Percentiles rank a stretch among this genome's conserved stretches.
These are phyloP conservation scores for Polyergus mexicanus DNA, from an alignment of 1,140 invertebrate genomes.

Conservation along the genomic window DNA sequence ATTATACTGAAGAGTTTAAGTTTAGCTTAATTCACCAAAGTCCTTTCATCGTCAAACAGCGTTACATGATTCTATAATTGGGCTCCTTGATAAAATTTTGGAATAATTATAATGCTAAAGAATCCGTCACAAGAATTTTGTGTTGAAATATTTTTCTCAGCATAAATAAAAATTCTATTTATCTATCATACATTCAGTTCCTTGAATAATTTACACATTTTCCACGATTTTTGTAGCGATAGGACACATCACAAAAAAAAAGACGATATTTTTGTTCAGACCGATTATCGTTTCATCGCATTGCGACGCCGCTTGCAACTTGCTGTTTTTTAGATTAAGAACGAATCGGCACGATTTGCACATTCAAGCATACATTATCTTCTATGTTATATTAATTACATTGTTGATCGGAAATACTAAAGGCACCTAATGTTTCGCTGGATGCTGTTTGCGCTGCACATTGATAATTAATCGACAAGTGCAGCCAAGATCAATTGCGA, in stretches of 20 bases:
- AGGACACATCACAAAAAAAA: not conserved
- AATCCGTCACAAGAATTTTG: not conserved
- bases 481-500: not conserved
- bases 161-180: not conserved
- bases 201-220: not conserved
- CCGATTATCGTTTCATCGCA: not conserved
- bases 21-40: not conserved
- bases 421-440: constrained; percentile 42
- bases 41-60: not conserved
- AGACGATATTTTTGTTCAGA: not conserved
- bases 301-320: not conserved
- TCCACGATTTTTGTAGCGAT: not conserved
- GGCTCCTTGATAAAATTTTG: not conserved
- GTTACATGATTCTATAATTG: not conserved
- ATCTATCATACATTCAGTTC: not conserved
- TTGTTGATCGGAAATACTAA: constrained; percentile 31
- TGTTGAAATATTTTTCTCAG: not conserved
- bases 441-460: constrained; percentile 16
- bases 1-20: not conserved
- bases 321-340: constrained; percentile 13
- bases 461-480: constrained; percentile 5
- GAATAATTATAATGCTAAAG: not conserved
- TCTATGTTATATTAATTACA: constrained; percentile 7
- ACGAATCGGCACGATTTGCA: constrained; percentile 8
- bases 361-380: constrained; percentile 7